Evolutionary conservation across 2,888 invertebrate species (phyloP).

Genomic region (Slavum lentiscoides): DNA sequence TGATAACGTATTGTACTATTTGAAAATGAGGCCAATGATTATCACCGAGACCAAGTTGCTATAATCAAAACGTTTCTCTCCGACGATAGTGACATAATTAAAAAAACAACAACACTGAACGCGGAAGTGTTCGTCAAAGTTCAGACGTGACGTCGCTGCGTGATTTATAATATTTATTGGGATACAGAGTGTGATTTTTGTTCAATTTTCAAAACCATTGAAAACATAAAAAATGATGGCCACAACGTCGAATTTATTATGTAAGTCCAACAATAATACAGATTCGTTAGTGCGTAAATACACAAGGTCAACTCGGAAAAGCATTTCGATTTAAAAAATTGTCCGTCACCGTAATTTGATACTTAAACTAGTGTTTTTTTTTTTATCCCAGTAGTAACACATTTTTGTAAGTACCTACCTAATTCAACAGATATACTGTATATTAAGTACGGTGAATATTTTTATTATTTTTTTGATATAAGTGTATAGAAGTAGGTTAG

Average conservation of each 20-base stretch:
- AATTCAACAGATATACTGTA: background rate
- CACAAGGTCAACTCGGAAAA: slow-evolving; percentile 14
- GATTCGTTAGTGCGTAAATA: too few species aligned
- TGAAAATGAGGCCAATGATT: slow-evolving; percentile 35
- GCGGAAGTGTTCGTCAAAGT: slow-evolving; percentile 27
- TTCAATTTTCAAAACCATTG: background rate
- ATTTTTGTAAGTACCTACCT: background rate
- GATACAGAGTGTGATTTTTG: background rate
- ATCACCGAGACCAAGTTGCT: background rate
- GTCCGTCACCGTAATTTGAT: background rate
- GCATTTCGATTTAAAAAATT: background rate
- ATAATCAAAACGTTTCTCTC: background rate
- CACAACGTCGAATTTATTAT: slow-evolving; percentile 15
- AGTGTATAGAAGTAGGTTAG: too few species aligned
- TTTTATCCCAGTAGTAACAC: background rate
- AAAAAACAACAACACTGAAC: background rate
- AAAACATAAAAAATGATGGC: slow-evolving; percentile 18
- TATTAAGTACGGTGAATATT: too few species aligned
- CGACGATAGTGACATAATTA: background rate
- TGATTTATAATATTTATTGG: background rate
- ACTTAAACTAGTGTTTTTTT: background rate
- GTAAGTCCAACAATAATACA: slow-evolving; percentile 6
- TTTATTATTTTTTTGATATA: too few species aligned
- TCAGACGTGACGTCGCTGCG: background rate
- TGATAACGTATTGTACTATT: background rate